Conservation (phyloP, 2,113 vertebrate genomes). For the Anguilla japonica region DNA sequence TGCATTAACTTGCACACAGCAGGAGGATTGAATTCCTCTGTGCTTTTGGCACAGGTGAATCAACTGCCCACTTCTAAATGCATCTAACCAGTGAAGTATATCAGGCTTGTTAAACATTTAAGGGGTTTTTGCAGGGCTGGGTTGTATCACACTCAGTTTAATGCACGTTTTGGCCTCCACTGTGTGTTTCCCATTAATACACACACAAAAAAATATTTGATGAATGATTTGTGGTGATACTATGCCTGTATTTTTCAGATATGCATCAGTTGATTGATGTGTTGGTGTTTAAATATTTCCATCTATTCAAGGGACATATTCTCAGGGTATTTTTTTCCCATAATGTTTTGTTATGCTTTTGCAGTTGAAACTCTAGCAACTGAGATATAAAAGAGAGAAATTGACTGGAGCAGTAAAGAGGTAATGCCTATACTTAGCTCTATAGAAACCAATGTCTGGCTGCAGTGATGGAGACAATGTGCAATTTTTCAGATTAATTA, state of each 20-base stretch:
- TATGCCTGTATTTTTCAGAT: background rate
- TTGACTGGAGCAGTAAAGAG: background rate
- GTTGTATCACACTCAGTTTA: background rate
- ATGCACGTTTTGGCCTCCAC: background rate
- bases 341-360: background rate
- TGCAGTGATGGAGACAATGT: too few relatives aligned
- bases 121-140: background rate
- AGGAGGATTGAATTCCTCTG: background rate
- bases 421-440: too few relatives aligned
- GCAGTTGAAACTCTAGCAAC: background rate
- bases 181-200: conserved; percentile 1
- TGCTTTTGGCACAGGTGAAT: conserved; percentile 1
- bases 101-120: background rate
- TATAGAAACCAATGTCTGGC: too few relatives aligned
- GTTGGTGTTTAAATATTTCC: background rate
- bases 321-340: background rate
- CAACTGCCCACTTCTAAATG: background rate
- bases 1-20: background rate
- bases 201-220: background rate
- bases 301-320: background rate
- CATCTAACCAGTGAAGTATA: background rate
- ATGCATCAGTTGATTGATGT: background rate
- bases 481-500: too few relatives aligned
- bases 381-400: background rate
- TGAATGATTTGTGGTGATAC: background rate